Percentiles rank a stretch among this genome's conserved stretches.
These are phyloP conservation scores for Campylomormyrus numenius DNA, from an alignment of 2,113 vertebrate genomes.

Conservation along the genomic window DNA sequence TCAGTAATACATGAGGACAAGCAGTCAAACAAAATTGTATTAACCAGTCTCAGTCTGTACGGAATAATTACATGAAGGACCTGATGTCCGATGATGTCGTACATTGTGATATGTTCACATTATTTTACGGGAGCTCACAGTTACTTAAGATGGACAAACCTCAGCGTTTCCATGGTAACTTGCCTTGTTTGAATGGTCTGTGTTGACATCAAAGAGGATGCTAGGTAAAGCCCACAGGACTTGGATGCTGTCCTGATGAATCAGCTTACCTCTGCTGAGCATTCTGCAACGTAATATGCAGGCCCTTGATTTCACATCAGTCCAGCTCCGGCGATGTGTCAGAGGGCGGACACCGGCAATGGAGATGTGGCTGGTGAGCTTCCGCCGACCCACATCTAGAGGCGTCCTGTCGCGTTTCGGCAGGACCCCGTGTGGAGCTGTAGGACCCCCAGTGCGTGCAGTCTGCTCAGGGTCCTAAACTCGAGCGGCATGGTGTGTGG, in stretches of 20 bases:
- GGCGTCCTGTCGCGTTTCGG: slow-evolving; percentile 11
- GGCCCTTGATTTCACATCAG: not conserved
- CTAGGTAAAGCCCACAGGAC: not conserved
- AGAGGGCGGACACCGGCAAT: not conserved
- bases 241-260: not conserved
- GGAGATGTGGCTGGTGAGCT: not conserved
- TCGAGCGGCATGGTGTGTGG: slow-evolving; percentile 96
- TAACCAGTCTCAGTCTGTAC: not conserved
- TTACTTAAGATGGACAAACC: not conserved
- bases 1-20: not conserved
- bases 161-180: not conserved
- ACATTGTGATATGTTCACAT: not conserved
- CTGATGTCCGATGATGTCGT: not conserved
- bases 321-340: not conserved
- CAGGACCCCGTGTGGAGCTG: slow-evolving; percentile 82
- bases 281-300: not conserved
- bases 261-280: not conserved
- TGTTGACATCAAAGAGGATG: not conserved
- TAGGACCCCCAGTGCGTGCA: slow-evolving; percentile 87
- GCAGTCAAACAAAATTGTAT: not conserved
- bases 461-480: slow-evolving; percentile 81
- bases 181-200: not conserved
- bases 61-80: not conserved
- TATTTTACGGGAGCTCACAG: not conserved
- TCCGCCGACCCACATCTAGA: not conserved